Base-by-base conservation (phyloP, 2,113 vertebrate genomes). In the Periophthalmus modestus region DNA sequence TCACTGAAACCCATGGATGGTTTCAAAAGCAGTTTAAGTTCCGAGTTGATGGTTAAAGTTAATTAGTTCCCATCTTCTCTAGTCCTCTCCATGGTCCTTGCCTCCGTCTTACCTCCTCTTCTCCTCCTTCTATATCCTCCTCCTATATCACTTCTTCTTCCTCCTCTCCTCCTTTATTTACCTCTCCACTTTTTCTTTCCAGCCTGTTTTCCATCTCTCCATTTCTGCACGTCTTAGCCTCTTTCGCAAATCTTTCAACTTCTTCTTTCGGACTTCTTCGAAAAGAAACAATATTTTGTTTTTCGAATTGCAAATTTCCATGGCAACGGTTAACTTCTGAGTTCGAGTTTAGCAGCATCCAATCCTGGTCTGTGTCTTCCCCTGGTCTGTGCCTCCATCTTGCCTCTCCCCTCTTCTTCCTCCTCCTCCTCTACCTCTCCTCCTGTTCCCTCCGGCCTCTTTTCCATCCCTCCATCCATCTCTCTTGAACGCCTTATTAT, bases 391-490 rank as follows among this genome's bases (percentile, higher is more conserved):
- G 28, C 28, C 28, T 28, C 28, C 28, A 28, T 28, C 28, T 28
- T 28, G 3, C 28, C 28, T 28, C 28, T n/a, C n/a, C n/a, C n/a
- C n/a, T n/a, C n/a, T n/a, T n/a, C 28, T 28, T n/a, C n/a, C n/a
- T 36, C 6, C 36, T 39, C 36, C 7, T 39, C 62, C 48, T 63
- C 18, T 65, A 13, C 50, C 24, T 10, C 18, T 48, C 62, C 68
- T n/a, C 69, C 39, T 19, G 14, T 19, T 34, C 15, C 61, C 61
- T 14, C 34, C 12, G 21, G 57, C 73, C 79, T 75, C 65, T 76
- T 16, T 66, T 77, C 65, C 46, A 75, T 79, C 85, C 80, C 74
- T 82, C 85, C 85, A 81, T 87, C 28, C 28, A 28, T 28, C 28
- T 28, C 28, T 28, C n/a, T n/a, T n/a, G 28, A 28, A 28, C 28